These are phyloP conservation scores for Pandemis heparana DNA, from an alignment of 2,888 invertebrate genomes.

Conservation along the genomic window DNA sequence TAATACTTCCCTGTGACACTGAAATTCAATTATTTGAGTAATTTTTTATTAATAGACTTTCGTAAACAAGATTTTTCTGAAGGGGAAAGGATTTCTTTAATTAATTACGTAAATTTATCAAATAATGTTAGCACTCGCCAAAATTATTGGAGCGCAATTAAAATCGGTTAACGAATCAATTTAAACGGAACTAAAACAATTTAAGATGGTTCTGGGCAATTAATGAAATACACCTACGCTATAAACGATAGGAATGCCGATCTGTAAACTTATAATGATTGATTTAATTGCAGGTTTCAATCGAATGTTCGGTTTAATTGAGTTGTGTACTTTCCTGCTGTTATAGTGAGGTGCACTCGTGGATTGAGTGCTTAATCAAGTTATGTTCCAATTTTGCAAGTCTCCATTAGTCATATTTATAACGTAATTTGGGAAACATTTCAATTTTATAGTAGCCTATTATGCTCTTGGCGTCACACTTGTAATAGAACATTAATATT, in stretches of 20 bases:
- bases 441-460: not conserved
- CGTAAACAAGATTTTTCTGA: not conserved
- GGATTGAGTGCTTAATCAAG: constrained; percentile 5
- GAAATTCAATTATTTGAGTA: too few species aligned
- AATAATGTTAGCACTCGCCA: not conserved
- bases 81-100: not conserved
- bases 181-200: constrained; percentile 32
- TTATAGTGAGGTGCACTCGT: constrained; percentile 5
- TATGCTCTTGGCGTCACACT: too few species aligned
- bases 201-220: constrained; percentile 34
- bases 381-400: not conserved
- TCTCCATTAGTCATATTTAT: not conserved
- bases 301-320: constrained; percentile 25
- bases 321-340: constrained; percentile 18
- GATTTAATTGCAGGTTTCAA: constrained; percentile 29
- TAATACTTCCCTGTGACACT: too few species aligned
- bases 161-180: constrained; percentile 32
- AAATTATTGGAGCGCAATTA: constrained; percentile 8
- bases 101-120: not conserved
- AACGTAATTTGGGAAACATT: not conserved
- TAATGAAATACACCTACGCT: constrained; percentile 32
- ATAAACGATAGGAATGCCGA: constrained; percentile 32
- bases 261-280: constrained; percentile 37
- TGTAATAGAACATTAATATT: too few species aligned
- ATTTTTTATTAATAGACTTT: not conserved